Conservation (phyloP, 1,140 invertebrate species). For the Rhopalosiphum maidis region DNA sequence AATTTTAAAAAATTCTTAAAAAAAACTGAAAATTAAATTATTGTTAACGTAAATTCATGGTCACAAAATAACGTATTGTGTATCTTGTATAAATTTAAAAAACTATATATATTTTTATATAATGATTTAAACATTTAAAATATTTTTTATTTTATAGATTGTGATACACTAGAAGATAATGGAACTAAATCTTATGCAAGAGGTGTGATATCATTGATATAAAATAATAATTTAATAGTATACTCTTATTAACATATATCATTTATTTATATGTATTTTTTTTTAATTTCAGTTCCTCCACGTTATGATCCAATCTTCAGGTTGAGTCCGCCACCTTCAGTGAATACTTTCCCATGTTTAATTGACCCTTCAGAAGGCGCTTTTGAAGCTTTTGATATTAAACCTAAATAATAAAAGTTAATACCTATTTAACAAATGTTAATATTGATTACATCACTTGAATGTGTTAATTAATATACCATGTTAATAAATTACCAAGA, state of each 20-base stretch:
- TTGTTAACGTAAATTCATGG: too few relatives aligned
- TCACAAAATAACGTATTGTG: too few relatives aligned
- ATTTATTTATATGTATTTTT: background rate
- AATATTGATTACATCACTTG: background rate
- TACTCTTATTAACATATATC: background rate
- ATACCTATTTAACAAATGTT: background rate
- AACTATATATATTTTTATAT: background rate
- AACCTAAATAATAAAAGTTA: background rate
- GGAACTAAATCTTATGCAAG: background rate
- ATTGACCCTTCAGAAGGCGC: slow-evolving; percentile 49
- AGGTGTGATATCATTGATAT: background rate
- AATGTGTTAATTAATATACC: background rate
- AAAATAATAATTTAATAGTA: background rate
- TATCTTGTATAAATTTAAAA: too few relatives aligned
- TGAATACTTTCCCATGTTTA: slow-evolving; percentile 13
- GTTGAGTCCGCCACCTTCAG: slow-evolving; percentile 43
- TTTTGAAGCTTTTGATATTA: slow-evolving; percentile 55
- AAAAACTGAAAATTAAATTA: too few relatives aligned
- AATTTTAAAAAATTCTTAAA: too few relatives aligned
- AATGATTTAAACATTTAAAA: background rate
- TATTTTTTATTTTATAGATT: background rate
- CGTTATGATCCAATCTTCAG: slow-evolving; percentile 47
- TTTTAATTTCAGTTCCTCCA: slow-evolving; percentile 36
- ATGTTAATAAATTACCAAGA: slow-evolving; percentile 29
- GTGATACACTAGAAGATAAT: background rate